These are phyloP conservation scores for Scylla paramamosain DNA, from an alignment of 1,140 invertebrate genomes.

Conservation along the genomic window DNA sequence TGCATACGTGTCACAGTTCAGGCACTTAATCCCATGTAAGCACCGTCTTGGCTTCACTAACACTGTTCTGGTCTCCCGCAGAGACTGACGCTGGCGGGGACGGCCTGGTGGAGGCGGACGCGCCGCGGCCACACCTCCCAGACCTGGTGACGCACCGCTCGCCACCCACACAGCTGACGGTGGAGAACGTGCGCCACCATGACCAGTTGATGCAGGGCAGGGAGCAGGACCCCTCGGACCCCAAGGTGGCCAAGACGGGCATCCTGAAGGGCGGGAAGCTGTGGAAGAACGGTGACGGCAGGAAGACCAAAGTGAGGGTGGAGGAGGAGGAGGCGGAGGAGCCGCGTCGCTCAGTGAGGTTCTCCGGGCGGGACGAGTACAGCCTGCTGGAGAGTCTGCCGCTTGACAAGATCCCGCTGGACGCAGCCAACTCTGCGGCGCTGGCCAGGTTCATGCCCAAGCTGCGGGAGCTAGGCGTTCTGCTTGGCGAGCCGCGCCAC, in stretches of 20 bases:
- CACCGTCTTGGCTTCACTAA: constrained; percentile 20
- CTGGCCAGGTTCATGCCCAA: constrained; percentile 67
- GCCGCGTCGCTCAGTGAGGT: constrained; percentile 74
- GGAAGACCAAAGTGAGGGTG: constrained; percentile 58
- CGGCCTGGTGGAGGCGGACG: constrained; percentile 67
- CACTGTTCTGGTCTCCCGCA: constrained; percentile 42
- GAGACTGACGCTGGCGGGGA: constrained; percentile 69
- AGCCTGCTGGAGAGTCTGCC: constrained; percentile 68
- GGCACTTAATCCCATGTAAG: neutral
- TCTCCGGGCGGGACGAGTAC: constrained; percentile 77
- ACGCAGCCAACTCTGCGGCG: constrained; percentile 64
- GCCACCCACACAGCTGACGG: constrained; percentile 70
- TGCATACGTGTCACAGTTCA: neutral
- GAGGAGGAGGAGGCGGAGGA: constrained; percentile 73
- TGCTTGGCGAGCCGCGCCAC: constrained; percentile 66
- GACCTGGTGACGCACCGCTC: constrained; percentile 73
- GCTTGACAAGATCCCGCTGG: constrained; percentile 69
- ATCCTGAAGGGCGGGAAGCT: constrained; percentile 85
- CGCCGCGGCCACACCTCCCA: constrained; percentile 74
- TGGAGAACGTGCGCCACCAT: constrained; percentile 75
- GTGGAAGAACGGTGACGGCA: constrained; percentile 82
- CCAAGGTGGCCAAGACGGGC: constrained; percentile 78
- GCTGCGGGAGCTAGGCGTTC: constrained; percentile 67
- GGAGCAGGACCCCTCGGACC: constrained; percentile 58
- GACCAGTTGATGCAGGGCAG: constrained; percentile 74